Evolutionary conservation across 37 sponge, comb jelly and placozoan species (phyloP), one percentile per base, ranked within the genome.

Genomic region (Crambe crambe): DNA sequence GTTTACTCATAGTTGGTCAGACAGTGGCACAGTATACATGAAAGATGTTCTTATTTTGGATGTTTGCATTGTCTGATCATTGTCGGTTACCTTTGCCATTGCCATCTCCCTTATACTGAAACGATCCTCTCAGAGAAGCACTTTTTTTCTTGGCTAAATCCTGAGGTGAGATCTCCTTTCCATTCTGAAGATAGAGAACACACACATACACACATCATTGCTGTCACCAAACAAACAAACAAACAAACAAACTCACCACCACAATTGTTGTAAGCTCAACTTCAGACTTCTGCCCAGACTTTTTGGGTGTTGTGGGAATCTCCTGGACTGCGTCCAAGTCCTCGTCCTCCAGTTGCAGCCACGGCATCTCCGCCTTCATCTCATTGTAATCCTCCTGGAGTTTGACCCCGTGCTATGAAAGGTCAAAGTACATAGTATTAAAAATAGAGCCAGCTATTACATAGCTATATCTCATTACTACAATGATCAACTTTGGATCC

Each of bases 261-360:
- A 59, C 58, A 26, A 71, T 61, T 12, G 71, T 37, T 32, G 39
- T 21, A 0, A n/a, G 27, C 26, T 71, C 72, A 70, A 42, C 10
- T 2, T 26, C 42, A 31, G 61, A 40, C 9, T 10, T 2, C 23
- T 70, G 30, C n/a, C 25, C 10, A 6, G 32, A 26, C 35, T 65
- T 65, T 17, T 5, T 65, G 66, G 80, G 37, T 17, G 35, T 54
- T 8, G 80, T 18, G 9, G 56, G 9, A 2, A 54, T 56, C 25
- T 36, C 64, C 1, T 37, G n/a, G 10, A 60, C 25, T 22, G 27
- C 37, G 37, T 85, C 86, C 27, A 91, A 58, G 66, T 82, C 77
- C 30, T 86, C 91, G 6, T 81, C 78, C 70, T 91, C 91, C 61
- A 91, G 74, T 58, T 86, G 83, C 70, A 91, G 39, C 91, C 91